Base-by-base conservation (phyloP, 2,888 invertebrate species). In the Pachycephus smyrnensis region DNA sequence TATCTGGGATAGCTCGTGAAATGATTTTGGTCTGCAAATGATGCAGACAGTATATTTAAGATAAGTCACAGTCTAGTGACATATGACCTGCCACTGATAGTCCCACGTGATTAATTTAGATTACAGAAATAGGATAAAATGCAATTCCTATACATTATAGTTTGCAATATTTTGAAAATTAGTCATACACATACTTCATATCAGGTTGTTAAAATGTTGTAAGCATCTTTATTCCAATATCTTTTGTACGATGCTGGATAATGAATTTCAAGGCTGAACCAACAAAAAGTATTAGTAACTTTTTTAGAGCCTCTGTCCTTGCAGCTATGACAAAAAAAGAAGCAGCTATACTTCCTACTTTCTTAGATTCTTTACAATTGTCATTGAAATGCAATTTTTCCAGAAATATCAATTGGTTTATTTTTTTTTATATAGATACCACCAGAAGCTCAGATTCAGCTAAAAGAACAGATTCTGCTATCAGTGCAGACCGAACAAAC, bases 401-500 rank as follows among this genome's bases (percentile, higher is more conserved):
- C 23, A 55, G 9, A 55, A 15, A 55, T 55, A 6, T 23, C 23
- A 23, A 55, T 55, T 1, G 6, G 23, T 15, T 55, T 12, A 12
- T 40, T 40, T 76, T 78, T 75, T 76, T 81, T 73, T 77, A 77
- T 79, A 69, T 84, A 95, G 94, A 92, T 98, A 82, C 94, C 96
- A 2, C 94, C 95, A 82, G 97, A 98, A 88, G 95, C 95, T 86
- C 98, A 98, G 91, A 93, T 93, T 69, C 96, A 96, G 90, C 93
- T 99, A 79, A 96, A 98, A 88, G 95, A 96, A 87, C 97, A 98
- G 91, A 94, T 99, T 76, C 93, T 99, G 79, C 91, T 96, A 80
- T 95, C 96, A 69, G 94, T 99, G 33, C 97, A 97, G 90, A 95
- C 96, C 92, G 96, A 97, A 87, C 96, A 97, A 87, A 94, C 94